Conservation (phyloP, 92 coral and sea anemone species). For the Blastomussa wellsi region DNA sequence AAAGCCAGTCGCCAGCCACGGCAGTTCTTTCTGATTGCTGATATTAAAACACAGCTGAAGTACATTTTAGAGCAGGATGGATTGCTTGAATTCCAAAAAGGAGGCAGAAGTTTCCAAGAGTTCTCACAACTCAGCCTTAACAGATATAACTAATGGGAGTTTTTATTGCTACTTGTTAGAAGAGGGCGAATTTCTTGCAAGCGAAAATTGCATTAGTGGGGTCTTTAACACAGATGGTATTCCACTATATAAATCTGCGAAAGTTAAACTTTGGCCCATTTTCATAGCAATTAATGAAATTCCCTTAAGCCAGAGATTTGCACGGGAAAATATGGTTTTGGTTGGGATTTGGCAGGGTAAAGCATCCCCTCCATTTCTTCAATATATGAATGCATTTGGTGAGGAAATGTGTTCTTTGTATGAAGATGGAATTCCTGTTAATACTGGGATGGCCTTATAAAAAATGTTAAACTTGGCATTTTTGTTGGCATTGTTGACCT, state of each 20-base stretch:
- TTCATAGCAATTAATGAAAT: constrained; percentile 29
- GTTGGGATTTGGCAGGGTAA: constrained; percentile 71
- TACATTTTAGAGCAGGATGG: constrained; percentile 49
- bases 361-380: constrained; percentile 46
- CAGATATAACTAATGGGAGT: background rate
- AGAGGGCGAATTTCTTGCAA: no score
- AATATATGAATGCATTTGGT: constrained; percentile 43
- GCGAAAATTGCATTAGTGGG: no score
- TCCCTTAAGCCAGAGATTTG: constrained; percentile 30
- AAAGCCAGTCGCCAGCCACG: constrained; percentile 46
- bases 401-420: constrained; percentile 33
- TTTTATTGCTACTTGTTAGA: no score
- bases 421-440: background rate
- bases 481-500: no score
- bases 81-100: constrained; percentile 37
- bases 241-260: background rate
- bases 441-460: background rate
- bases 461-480: background rate
- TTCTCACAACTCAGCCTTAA: background rate
- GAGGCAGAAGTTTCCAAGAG: background rate
- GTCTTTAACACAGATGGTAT: no score
- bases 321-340: constrained; percentile 57
- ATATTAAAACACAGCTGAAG: constrained; percentile 37
- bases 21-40: constrained; percentile 43
- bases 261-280: background rate